Conservation (phyloP, 1,140 invertebrate species). For the Heliconius himera region DNA sequence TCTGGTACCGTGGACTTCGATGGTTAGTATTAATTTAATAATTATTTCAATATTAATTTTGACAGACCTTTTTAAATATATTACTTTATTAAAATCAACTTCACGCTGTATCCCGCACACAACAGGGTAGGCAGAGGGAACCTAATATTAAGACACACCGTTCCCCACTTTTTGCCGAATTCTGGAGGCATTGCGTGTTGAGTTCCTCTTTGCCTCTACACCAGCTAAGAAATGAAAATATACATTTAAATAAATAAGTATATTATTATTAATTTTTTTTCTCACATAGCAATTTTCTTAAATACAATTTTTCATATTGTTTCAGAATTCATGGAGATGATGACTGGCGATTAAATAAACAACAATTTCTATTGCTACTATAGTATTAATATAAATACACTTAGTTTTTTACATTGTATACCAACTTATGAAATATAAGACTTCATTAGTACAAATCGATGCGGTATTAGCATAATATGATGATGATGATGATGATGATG, state of each 20-base stretch:
- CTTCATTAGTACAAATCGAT: slow-evolving; percentile 73
- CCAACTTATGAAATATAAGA: slow-evolving; percentile 54
- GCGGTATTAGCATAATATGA: slow-evolving; percentile 74
- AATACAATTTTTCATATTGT: slow-evolving; percentile 52
- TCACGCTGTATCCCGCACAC: too few relatives aligned
- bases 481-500: slow-evolving; percentile 48
- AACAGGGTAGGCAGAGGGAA: too few relatives aligned
- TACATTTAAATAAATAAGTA: too few relatives aligned
- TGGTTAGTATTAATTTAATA: slow-evolving; percentile 79
- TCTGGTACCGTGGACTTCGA: slow-evolving; percentile 95
- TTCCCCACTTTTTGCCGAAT: too few relatives aligned
- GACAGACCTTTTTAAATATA: not conserved
- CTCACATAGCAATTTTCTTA: not conserved
- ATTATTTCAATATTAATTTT: not conserved
- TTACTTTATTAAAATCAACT: too few relatives aligned
- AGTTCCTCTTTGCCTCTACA: too few relatives aligned
- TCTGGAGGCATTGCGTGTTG: too few relatives aligned
- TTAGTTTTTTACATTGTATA: slow-evolving; percentile 66
- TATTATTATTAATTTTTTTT: not conserved
- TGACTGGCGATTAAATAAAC: slow-evolving; percentile 88
- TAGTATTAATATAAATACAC: slow-evolving; percentile 61
- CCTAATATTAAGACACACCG: too few relatives aligned
- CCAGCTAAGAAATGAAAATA: too few relatives aligned
- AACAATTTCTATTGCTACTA: slow-evolving; percentile 25
- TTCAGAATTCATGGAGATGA: slow-evolving; percentile 93